Conservation (phyloP, 2,113 vertebrate species). For the Edolisoma coerulescens region DNA sequence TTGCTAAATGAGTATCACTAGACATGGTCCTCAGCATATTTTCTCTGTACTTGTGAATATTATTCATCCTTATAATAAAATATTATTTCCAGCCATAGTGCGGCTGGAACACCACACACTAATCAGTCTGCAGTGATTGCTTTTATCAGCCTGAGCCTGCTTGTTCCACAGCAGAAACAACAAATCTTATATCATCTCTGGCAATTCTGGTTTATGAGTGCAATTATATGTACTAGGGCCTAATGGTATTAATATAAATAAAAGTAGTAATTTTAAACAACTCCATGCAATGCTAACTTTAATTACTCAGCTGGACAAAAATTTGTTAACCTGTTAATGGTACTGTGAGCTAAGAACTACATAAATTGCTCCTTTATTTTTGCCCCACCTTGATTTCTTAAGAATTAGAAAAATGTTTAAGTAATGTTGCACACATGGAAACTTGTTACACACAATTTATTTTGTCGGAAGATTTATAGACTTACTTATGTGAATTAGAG, state of each 20-base stretch:
- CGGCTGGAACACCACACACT: background rate
- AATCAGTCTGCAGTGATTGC: background rate
- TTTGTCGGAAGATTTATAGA: background rate
- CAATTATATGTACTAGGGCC: background rate
- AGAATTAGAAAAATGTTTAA: background rate
- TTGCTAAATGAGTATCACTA: background rate
- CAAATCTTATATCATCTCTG: slow-evolving; percentile 1
- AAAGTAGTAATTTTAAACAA: background rate
- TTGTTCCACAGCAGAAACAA: background rate
- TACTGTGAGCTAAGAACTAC: background rate
- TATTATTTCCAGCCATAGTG: background rate
- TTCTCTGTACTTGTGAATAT: background rate
- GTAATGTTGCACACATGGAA: background rate
- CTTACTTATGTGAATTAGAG: background rate
- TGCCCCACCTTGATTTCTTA: background rate
- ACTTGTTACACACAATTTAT: background rate
- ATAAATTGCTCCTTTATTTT: background rate
- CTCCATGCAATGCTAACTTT: background rate
- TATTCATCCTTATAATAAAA: slow-evolving; percentile 20
- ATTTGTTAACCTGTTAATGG: background rate
- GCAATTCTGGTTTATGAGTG: background rate
- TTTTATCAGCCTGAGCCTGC: background rate
- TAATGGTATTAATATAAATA: background rate
- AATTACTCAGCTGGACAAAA: background rate
- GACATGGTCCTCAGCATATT: background rate